A percentile compares a stretch with the other conserved stretches of the same genome.
Evolutionary conservation across 1,140 invertebrate genomes (phyloP).

Genomic region (Thaumetopoea pityocampa): DNA sequence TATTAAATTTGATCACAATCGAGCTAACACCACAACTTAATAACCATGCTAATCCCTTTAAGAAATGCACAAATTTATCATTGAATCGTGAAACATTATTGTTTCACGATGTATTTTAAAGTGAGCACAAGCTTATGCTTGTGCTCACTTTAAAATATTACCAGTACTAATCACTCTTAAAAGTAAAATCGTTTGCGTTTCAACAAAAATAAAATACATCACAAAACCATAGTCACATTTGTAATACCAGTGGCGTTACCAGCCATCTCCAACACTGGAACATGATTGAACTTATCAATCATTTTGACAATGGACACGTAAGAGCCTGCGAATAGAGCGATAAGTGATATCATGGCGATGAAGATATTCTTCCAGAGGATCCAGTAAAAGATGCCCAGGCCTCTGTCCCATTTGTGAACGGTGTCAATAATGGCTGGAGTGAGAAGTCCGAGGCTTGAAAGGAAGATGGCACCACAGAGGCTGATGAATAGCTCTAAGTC

Average conservation of each 20-base stretch:
- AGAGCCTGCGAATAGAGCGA: constrained; percentile 82
- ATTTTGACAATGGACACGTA: constrained; percentile 79
- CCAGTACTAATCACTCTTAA: no score
- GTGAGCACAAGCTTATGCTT: no score
- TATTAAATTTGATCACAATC: no score
- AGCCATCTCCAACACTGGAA: constrained; percentile 18
- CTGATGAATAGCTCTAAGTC: constrained; percentile 92
- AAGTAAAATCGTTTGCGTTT: no score
- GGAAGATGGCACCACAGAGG: constrained; percentile 90
- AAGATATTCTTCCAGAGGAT: constrained; percentile 81
- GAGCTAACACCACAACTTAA: no score
- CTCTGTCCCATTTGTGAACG: constrained; percentile 80
- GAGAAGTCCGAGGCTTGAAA: constrained; percentile 89
- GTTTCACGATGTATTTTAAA: no score
- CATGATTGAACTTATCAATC: constrained; percentile 34
- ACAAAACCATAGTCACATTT: constrained; percentile 18
- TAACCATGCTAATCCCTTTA: no score
- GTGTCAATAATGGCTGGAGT: constrained; percentile 91
- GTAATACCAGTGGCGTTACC: constrained; percentile 21
- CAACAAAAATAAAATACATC: constrained; percentile 1
- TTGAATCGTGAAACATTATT: no score
- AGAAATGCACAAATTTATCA: no score
- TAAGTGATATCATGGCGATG: constrained; percentile 78
- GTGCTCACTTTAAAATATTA: no score
- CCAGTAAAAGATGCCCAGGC: constrained; percentile 79